Conservation (phyloP, 37 sponge, comb jelly and placozoan genomes). For the Oscarella lobularis region DNA sequence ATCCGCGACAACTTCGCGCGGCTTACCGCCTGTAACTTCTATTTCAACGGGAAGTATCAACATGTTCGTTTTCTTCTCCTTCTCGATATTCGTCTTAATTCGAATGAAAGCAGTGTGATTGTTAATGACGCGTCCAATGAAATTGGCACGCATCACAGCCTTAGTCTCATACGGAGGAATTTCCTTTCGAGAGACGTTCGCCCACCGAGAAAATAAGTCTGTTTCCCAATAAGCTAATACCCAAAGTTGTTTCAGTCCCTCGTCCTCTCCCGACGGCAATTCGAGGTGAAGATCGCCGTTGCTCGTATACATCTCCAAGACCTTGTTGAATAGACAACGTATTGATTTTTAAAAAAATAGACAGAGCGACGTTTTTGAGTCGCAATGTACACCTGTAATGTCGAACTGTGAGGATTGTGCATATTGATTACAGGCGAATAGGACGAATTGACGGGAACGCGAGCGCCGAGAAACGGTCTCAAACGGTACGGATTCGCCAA, state of each 20-base stretch:
- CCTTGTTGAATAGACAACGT: slow-evolving; percentile 17
- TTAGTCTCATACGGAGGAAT: slow-evolving; percentile 76
- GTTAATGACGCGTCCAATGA: slow-evolving; percentile 23
- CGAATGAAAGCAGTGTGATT: slow-evolving; percentile 75
- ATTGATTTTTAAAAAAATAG: background rate
- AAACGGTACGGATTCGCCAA: slow-evolving; percentile 55
- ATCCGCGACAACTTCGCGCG: background rate
- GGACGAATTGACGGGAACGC: slow-evolving; percentile 71
- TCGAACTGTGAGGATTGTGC: slow-evolving; percentile 58
- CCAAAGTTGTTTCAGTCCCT: slow-evolving; percentile 45
- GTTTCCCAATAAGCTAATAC: too few species aligned
- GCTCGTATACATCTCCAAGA: slow-evolving; percentile 82
- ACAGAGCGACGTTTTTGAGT: background rate
- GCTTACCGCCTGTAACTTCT: slow-evolving; percentile 29
- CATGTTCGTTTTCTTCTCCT: slow-evolving; percentile 11
- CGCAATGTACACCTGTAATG: slow-evolving; percentile 53
- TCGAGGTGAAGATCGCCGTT: slow-evolving; percentile 71
- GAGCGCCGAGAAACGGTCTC: slow-evolving; percentile 41
- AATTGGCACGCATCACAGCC: slow-evolving; percentile 44
- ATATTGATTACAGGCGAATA: slow-evolving; percentile 72
- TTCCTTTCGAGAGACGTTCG: slow-evolving; percentile 33
- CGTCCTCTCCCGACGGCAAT: slow-evolving; percentile 33
- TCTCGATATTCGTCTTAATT: slow-evolving; percentile 35
- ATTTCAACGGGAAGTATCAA: slow-evolving; percentile 79
- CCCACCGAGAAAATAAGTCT: too few species aligned